Conservation (phyloP, 2,113 vertebrate genomes). For the Sapajus apella region DNA sequence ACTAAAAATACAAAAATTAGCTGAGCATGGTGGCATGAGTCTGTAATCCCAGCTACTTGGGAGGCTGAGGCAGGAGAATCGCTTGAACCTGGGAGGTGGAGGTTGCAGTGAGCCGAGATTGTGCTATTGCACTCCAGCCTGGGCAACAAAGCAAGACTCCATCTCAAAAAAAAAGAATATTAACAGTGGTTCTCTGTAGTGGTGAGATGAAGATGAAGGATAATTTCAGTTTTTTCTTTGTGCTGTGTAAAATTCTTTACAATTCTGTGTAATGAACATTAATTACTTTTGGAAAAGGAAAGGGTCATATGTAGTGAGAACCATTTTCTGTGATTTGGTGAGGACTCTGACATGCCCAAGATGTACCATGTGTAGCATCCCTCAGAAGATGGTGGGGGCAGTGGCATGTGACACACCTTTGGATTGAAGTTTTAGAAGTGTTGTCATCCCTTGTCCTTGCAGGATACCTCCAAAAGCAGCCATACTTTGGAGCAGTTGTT, state of each 20-base stretch:
- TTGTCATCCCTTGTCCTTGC: neutral
- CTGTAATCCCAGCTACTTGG: too few relatives aligned
- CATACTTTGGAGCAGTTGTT: slow-evolving; percentile 91
- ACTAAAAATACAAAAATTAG: too few relatives aligned
- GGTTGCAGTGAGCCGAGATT: too few relatives aligned
- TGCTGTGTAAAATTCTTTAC: neutral
- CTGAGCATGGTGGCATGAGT: too few relatives aligned
- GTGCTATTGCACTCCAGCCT: too few relatives aligned
- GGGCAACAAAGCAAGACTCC: too few relatives aligned
- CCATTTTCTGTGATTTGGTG: neutral
- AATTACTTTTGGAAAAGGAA: neutral
- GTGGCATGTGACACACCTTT: neutral
- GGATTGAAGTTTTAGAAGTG: neutral
- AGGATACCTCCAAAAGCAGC: slow-evolving; percentile 92
- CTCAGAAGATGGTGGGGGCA: neutral
- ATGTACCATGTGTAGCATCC: neutral
- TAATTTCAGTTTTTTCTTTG: neutral
- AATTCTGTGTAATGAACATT: neutral
- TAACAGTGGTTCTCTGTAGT: neutral
- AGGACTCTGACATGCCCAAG: too few relatives aligned
- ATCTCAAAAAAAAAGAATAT: neutral
- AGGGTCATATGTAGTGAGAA: neutral
- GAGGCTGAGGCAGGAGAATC: too few relatives aligned
- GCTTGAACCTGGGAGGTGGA: too few relatives aligned
- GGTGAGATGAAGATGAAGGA: neutral